These are phyloP conservation scores for Struthio camelus DNA, from an alignment of 2,113 vertebrate species.

Conservation along the genomic window DNA sequence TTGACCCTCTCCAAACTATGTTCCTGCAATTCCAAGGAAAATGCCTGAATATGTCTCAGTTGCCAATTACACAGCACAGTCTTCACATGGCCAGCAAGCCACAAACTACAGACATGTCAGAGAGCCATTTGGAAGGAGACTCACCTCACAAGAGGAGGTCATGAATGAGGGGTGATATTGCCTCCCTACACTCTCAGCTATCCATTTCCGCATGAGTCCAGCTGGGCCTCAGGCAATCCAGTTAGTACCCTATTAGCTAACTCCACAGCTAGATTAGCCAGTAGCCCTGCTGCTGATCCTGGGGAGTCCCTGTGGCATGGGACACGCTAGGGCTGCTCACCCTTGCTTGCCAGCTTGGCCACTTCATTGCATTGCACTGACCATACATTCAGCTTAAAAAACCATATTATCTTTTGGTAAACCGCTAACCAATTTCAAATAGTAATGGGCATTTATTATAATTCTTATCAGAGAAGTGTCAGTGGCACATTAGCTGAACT, in stretches of 20 bases:
- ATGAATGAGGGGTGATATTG: not conserved
- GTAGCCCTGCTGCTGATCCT: not conserved
- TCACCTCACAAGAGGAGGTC: not conserved
- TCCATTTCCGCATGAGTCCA: not conserved
- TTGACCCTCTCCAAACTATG: not conserved
- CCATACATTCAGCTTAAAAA: not conserved
- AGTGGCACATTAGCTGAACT: not conserved
- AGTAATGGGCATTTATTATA: not conserved
- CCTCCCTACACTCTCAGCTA: not conserved
- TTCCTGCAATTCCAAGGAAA: not conserved
- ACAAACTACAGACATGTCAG: not conserved
- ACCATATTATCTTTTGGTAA: not conserved
- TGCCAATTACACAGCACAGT: not conserved
- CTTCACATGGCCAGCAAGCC: not conserved
- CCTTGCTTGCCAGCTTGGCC: not conserved
- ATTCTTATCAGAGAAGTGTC: not conserved
- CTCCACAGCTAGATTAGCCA: not conserved
- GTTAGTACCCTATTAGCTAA: not conserved
- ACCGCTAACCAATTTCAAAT: not conserved
- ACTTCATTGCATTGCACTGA: not conserved
- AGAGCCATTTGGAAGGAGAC: not conserved
- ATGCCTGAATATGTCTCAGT: not conserved
- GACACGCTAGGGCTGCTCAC: not conserved
- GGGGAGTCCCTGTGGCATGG: not conserved
- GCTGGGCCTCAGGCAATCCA: not conserved